Percentiles rank a stretch among this genome's conserved stretches.
Conservation (phyloP, 2,797 vertebrate genomes). For the Oreochromis grahami region DNA sequence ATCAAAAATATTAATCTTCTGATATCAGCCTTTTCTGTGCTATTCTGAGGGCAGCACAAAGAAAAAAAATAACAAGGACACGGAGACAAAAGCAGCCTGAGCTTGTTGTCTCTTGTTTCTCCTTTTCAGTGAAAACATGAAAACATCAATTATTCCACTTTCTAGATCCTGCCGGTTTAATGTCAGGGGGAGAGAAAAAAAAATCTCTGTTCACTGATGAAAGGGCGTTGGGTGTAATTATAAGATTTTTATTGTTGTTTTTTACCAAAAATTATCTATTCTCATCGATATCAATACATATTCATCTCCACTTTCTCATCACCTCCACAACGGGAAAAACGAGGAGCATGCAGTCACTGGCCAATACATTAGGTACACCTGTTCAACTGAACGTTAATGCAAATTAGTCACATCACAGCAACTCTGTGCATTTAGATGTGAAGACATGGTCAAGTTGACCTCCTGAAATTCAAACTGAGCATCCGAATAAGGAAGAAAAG, state of each 20-base stretch:
- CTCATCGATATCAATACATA: neutral
- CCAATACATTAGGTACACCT: neutral
- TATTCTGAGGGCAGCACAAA: constrained; percentile 41
- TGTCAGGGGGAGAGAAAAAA: neutral
- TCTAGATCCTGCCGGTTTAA: constrained; percentile 34
- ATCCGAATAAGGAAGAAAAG: neutral
- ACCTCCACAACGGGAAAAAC: constrained; percentile 1
- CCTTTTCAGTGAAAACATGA: constrained; percentile 10
- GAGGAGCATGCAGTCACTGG: neutral
- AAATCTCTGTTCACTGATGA: constrained; percentile 34
- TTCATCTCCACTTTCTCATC: constrained; percentile 26
- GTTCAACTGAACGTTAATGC: neutral
- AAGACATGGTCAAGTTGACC: neutral
- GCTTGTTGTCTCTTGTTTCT: constrained; percentile 48
- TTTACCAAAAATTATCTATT: constrained; percentile 29
- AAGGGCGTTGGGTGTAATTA: constrained; percentile 51
- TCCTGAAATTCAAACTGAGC: neutral
- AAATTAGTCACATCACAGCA: neutral
- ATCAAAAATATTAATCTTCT: constrained; percentile 36
- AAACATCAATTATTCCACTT: constrained; percentile 54
- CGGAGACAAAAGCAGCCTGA: constrained; percentile 40
- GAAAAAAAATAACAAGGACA: constrained; percentile 39
- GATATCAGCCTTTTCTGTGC: constrained; percentile 26
- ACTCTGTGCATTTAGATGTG: neutral
- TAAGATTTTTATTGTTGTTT: neutral